Percentiles rank a stretch among this genome's conserved stretches.
Evolutionary conservation across 2,888 invertebrate species (phyloP).

Genomic region (Cataglyphis albicans): DNA sequence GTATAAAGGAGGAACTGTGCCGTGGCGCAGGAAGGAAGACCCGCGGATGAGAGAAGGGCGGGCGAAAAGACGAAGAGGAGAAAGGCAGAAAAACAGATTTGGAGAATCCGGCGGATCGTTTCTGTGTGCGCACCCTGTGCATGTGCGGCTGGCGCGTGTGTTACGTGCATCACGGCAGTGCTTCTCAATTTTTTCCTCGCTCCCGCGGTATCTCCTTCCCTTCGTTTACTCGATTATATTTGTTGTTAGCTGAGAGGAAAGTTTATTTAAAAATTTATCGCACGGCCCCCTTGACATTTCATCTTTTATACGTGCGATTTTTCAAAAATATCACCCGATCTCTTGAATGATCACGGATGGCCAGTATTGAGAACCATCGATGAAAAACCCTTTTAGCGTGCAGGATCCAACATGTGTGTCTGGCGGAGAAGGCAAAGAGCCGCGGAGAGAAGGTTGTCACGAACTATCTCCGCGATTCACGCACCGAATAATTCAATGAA

Average conservation of each 20-base stretch:
- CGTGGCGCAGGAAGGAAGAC: conserved; percentile 47
- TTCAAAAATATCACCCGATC: conserved; percentile 6
- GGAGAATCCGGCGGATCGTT: conserved; percentile 56
- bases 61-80: conserved; percentile 35
- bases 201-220: neutral
- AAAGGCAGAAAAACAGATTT: conserved; percentile 57
- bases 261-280: conserved; percentile 32
- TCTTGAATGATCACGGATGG: neutral
- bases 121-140: conserved; percentile 47
- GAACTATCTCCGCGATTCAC: conserved; percentile 73
- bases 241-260: neutral
- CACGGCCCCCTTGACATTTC: neutral
- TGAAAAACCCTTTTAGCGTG: conserved; percentile 3
- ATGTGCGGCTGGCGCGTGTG: conserved; percentile 26
- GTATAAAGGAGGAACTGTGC: conserved; percentile 65
- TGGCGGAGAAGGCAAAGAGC: conserved; percentile 47
- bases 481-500: conserved; percentile 73
- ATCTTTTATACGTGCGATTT: neutral
- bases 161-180: conserved; percentile 26
- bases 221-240: conserved; percentile 14
- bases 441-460: conserved; percentile 61
- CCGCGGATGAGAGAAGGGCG: conserved; percentile 9
- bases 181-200: conserved; percentile 15
- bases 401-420: conserved; percentile 30
- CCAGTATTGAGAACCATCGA: conserved; percentile 27